Base-by-base conservation (phyloP, 2,888 invertebrate species). In the Tromatobia lineatoria region DNA sequence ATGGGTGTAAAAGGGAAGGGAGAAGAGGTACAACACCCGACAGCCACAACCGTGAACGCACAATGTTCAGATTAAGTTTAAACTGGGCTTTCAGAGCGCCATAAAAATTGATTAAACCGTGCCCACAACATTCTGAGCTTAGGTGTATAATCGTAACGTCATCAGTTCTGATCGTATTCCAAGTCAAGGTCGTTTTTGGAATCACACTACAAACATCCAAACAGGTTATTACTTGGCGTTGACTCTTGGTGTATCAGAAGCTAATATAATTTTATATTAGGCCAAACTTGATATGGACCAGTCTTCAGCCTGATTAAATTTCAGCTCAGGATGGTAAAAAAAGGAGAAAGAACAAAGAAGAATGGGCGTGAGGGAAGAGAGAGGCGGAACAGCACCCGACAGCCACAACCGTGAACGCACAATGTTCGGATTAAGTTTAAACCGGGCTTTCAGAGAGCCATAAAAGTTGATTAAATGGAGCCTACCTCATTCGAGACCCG, bases 391-490 rank as follows among this genome's bases (percentile, higher is more conserved):
- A 83, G 59, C 61, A 70, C 38, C 74, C 57, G 67, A 78, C 80
- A 78, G 64, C 70, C 73, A 69, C 69, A 64, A 59, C 73, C 79
- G 73, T 57, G 74, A 70, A 78, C 82, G 82, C 82, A 82, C 79
- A 82, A 86, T 83, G 85, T 85, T 75, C 77, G 85, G 86, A 87
- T 86, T 86, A 87, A 87, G 83, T 87, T 86, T 80, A 85, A 85
- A 83, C 80, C 86, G 74, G 78, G 83, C 76, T 85, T 85, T 86
- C 79, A 71, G 83, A 84, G 83, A 78, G 71, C 80, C 80, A 86
- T 86, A 86, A 84, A 87, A 85, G 87, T 86, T 87, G 87, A 87
- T 87, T 86, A 86, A 86, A 87, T 85, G 84, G 86, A 83, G 83
- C 75, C 85, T 79, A 80, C 85, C 79, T 80, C 83, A 82, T 83